Evolutionary conservation across 2,888 invertebrate genomes (phyloP), one percentile per base, ranked within the genome.

Genomic region (Pristionchus japonicus): DNA sequence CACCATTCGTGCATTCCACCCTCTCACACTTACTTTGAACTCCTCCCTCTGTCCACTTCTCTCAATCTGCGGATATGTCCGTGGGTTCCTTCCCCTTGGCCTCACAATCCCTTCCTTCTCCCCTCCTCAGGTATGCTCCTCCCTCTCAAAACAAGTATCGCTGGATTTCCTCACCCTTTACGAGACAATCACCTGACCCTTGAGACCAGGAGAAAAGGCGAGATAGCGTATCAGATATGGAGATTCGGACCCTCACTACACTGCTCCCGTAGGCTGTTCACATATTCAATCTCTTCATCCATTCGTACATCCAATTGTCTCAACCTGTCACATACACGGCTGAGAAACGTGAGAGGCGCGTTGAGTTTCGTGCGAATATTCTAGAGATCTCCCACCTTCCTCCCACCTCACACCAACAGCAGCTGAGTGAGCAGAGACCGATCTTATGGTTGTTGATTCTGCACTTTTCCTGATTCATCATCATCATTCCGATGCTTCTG

Each of bases 221-320:
- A n/a, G n/a, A n/a, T n/a, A n/a, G n/a, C n/a, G n/a, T n/a, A n/a
- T n/a, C n/a, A n/a, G n/a, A n/a, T n/a, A n/a, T n/a, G n/a, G n/a
- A n/a, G n/a, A n/a, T n/a, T n/a, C n/a, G n/a, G n/a, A n/a, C n/a
- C n/a, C n/a, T n/a, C n/a, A n/a, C n/a, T n/a, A n/a, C n/a, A n/a
- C n/a, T n/a, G n/a, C n/a, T n/a, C n/a, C n/a, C n/a, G n/a, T n/a
- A n/a, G n/a, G 3, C 43, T 77, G 77, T 77, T 77, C 40, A 77
- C 77, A n/a, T 27, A 77, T 77, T 77, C 77, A 77, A 77, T 43
- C 77, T 77, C 43, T 40, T 64, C n/a, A 31, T 31, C 70, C n/a
- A 77, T 77, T 77, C 47, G n/a, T n/a, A 6, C 34, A 7, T 74
- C 43, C 37, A 27, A 47, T 27, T 47, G n/a, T 77, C 77, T 77